Evolutionary conservation across 2,888 invertebrate species (phyloP).

Genomic region (Sarcophaga rosellei): DNA sequence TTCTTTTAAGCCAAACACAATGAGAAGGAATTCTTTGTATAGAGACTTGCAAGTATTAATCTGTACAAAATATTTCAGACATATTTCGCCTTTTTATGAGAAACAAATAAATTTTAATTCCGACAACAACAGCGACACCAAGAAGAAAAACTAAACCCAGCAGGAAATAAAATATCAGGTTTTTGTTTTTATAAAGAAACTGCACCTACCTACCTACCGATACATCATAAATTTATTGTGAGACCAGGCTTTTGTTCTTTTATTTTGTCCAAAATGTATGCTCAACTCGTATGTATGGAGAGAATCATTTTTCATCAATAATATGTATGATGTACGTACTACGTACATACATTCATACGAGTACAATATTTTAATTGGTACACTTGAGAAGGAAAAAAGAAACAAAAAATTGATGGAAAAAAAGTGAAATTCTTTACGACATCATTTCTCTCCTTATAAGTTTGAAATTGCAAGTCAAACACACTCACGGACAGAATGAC

Average conservation of each 20-base stretch:
- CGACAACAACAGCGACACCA: background rate
- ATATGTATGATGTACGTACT: background rate
- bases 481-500: background rate
- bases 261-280: background rate
- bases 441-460: slow-evolving; percentile 39
- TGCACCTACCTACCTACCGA: background rate
- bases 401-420: background rate
- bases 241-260: background rate
- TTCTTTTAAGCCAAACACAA: too few species aligned
- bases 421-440: slow-evolving; percentile 52
- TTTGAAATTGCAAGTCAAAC: background rate
- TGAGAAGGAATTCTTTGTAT: too few species aligned
- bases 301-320: slow-evolving; percentile 31
- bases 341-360: too few species aligned
- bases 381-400: background rate
- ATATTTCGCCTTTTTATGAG: background rate
- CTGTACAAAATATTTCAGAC: background rate
- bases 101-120: background rate
- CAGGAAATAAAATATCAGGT: slow-evolving; percentile 24
- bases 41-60: background rate
- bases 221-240: slow-evolving; percentile 10
- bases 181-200: background rate
- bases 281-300: background rate
- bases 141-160: slow-evolving; percentile 2
- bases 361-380: slow-evolving; percentile 40